A percentile compares a stretch with the other conserved stretches of the same genome.
Conservation (phyloP, 2,888 invertebrate genomes). For the Meteorus colon region DNA sequence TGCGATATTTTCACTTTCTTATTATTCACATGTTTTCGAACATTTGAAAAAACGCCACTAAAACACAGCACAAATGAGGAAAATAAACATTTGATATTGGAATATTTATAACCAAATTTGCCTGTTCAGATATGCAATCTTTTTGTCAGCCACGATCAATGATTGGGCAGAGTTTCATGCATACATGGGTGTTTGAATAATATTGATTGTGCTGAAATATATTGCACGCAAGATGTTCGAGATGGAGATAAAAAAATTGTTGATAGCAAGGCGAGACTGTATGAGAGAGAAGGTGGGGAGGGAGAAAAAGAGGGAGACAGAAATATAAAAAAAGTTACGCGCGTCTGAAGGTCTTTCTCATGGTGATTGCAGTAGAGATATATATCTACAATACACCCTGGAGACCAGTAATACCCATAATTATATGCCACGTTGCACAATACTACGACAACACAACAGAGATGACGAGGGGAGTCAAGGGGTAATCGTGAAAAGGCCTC, state of each 20-base stretch:
- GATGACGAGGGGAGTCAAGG: neutral
- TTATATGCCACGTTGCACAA: slow-evolving; percentile 44
- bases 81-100: too few species aligned
- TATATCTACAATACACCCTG: slow-evolving; percentile 34
- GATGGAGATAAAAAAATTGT: slow-evolving; percentile 11
- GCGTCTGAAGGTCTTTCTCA: slow-evolving; percentile 36
- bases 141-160: too few species aligned
- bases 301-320: neutral
- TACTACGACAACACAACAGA: slow-evolving; percentile 16
- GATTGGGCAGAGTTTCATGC: too few species aligned
- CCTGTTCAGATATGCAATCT: too few species aligned
- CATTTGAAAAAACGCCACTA: too few species aligned
- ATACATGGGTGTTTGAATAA: too few species aligned
- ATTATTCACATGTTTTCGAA: too few species aligned
- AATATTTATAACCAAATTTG: too few species aligned
- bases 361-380: slow-evolving; percentile 40
- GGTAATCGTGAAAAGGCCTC: slow-evolving; percentile 35
- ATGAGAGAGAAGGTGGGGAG: neutral
- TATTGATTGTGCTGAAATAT: too few species aligned
- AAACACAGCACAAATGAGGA: too few species aligned
- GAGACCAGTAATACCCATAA: slow-evolving; percentile 40
- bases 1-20: too few species aligned
- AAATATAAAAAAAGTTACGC: slow-evolving; percentile 34
- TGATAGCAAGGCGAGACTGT: slow-evolving; percentile 2
- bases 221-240: slow-evolving; percentile 9